Conservation (phyloP, 2,888 invertebrate species). For the Aspidiotus rigidus region DNA sequence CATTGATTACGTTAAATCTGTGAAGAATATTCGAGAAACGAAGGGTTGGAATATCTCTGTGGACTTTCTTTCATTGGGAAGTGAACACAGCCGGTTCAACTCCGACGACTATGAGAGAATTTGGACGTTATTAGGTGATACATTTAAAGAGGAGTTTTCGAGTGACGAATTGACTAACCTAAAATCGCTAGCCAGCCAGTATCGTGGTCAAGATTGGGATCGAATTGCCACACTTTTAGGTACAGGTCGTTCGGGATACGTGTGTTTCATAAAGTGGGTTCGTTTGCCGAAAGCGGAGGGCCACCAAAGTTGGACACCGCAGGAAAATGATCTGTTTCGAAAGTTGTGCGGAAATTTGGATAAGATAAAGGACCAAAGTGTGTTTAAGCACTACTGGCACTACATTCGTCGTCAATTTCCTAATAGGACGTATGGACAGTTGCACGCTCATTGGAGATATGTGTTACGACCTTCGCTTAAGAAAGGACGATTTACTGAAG, state of each 20-base stretch:
- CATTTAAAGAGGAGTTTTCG: conserved; percentile 1
- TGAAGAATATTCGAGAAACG: background rate
- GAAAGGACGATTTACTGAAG: conserved; percentile 20
- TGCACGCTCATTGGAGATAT: conserved; percentile 18
- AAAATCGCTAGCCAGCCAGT: background rate
- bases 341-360: conserved; percentile 9
- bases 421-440: conserved; percentile 5
- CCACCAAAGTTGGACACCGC: conserved; percentile 9
- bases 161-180: conserved; percentile 9
- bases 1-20: background rate
- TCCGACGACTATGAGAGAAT: conserved; percentile 23
- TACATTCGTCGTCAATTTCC: conserved; percentile 20
- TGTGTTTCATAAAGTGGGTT: conserved; percentile 22
- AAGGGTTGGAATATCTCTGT: conserved; percentile 14
- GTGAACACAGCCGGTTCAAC: background rate
- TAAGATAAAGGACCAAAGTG: background rate
- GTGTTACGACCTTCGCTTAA: conserved; percentile 15
- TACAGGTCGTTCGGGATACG: conserved; percentile 11
- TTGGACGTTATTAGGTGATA: conserved; percentile 40
- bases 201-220: conserved; percentile 24
- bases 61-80: conserved; percentile 8
- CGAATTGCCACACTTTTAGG: conserved; percentile 15
- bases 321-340: conserved; percentile 24
- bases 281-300: background rate
- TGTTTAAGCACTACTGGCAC: background rate